Percentiles rank a stretch among this genome's conserved stretches.
Conservation (phyloP, 1,140 invertebrate genomes). For the Pogonomyrmex barbatus region DNA sequence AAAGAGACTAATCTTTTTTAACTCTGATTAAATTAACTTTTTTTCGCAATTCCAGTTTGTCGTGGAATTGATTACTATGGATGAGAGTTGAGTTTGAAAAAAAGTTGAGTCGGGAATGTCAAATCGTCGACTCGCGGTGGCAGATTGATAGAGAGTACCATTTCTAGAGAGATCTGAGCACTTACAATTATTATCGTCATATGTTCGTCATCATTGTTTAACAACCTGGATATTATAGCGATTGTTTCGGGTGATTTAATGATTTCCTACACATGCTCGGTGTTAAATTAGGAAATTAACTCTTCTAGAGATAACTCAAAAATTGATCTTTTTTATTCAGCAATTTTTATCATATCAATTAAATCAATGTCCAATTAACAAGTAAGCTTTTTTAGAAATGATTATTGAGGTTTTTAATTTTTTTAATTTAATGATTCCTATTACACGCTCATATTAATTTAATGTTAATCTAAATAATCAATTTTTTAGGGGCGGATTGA, state of each 20-base stretch:
- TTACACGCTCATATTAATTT: neutral
- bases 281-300: neutral
- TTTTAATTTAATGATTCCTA: neutral
- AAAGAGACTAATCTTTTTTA: neutral
- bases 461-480: neutral
- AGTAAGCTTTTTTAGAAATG: neutral
- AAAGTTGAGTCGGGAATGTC: neutral
- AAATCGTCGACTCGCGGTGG: slow-evolving; percentile 6
- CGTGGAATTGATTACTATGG: neutral
- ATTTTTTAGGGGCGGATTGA: neutral
- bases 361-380: neutral
- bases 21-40: neutral
- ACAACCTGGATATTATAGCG: neutral
- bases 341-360: neutral
- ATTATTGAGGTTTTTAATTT: neutral
- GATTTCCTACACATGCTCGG: too few species aligned
- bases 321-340: neutral
- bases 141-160: slow-evolving; percentile 37
- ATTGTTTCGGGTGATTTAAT: too few species aligned
- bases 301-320: neutral
- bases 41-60: neutral
- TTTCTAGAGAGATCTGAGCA: slow-evolving; percentile 30
- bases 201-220: neutral
- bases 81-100: neutral
- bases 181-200: slow-evolving; percentile 25